Conservation (phyloP, 2,797 vertebrate genomes). For the Odontamblyopus lacepedii region DNA sequence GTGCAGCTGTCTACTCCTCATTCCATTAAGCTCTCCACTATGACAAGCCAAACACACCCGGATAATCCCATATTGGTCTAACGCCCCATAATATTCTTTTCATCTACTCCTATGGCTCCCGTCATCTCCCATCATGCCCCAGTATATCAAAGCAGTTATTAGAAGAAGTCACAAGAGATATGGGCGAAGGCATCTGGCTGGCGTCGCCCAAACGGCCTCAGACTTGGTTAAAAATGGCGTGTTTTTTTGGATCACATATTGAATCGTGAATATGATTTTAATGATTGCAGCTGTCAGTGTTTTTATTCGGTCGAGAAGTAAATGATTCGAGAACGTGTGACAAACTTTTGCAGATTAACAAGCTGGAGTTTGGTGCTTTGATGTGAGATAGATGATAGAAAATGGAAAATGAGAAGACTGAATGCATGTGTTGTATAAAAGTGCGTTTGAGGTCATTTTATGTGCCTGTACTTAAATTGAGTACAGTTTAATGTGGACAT, state of each 20-base stretch:
- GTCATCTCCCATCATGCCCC: conserved; percentile 37
- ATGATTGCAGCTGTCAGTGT: conserved; percentile 34
- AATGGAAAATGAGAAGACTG: neutral
- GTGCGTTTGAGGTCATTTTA: neutral
- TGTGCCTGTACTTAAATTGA: too few species aligned
- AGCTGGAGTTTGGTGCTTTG: neutral
- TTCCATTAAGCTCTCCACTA: conserved; percentile 47
- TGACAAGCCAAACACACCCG: conserved; percentile 49
- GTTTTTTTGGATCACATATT: conserved; percentile 22
- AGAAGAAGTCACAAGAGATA: conserved; percentile 25
- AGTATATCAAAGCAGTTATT: conserved; percentile 43
- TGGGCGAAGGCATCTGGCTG: conserved; percentile 22
- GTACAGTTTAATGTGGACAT: too few species aligned
- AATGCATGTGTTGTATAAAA: neutral
- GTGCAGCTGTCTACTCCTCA: conserved; percentile 30
- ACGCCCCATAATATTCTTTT: conserved; percentile 47
- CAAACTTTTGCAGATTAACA: conserved; percentile 14
- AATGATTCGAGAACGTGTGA: conserved; percentile 14
- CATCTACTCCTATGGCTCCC: conserved; percentile 30
- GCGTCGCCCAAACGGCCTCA: conserved; percentile 14
- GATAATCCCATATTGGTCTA: conserved; percentile 57
- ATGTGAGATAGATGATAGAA: neutral
- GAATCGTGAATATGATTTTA: conserved; percentile 20
- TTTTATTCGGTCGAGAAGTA: conserved; percentile 21
- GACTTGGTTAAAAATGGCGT: conserved; percentile 25